Base-by-base conservation (phyloP, 2,888 invertebrate species). In the Periphyllus acericola region DNA sequence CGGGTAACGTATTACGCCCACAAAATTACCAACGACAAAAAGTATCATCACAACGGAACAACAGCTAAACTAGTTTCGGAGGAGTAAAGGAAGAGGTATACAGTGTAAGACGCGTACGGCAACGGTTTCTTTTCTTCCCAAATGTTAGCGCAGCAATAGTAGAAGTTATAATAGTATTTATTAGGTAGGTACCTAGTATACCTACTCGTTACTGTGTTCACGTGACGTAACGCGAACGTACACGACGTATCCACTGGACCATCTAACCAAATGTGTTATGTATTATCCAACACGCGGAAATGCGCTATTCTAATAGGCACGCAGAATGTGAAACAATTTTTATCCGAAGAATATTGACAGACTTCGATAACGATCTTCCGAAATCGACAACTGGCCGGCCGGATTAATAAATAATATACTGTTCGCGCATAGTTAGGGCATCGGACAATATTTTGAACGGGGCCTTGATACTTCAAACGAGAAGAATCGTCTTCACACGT, bases 21-120 rank as follows among this genome's bases (percentile, higher is more conserved):
- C 29, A 29, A 76, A 76, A 46, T 76, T 76, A 76, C 46, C 4
- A 46, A 76, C 76, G 9, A 76, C 29, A 76, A 76, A 76, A 76
- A 19, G 46, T 40, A 76, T 76, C 46, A 29, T 46, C 76, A 6
- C 46, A 46, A 46, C 76, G 19, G 46, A 76, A 76, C 46, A 76
- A 76, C 29, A 21, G 40, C 46, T 46, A 29, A 46, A 76, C 29
- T 76, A 76, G 76, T 76, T 76, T 76, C 46, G 11, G 76, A 29
- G 40, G n/a, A 75, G 40, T 40, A 46, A n/a, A n/a, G n/a, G 46
- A 14, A 2, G 3, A 14, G 46, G 46, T 46, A 46, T 46, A n/a
- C n/a, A n/a, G n/a, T n/a, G n/a, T n/a, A 46, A 46, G 46, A 46
- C 46, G 46, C 14, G 29, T 29, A 46, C 5, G n/a, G 46, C 46